Evolutionary conservation across 2,888 invertebrate genomes (phyloP).

Genomic region (Spisula subtruncata): DNA sequence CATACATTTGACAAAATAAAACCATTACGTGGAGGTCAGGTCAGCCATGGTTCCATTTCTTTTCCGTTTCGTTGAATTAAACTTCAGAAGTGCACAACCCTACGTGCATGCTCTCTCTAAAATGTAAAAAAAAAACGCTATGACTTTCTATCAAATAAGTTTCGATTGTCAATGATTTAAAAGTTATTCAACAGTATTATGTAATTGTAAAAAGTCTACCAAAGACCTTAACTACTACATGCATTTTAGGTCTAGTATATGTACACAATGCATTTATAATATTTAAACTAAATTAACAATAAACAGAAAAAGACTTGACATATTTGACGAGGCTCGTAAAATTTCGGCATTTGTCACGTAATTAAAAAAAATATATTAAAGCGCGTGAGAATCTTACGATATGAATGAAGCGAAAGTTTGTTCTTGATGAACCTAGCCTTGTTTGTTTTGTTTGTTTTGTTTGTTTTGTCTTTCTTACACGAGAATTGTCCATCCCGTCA

Average conservation of each 20-base stretch:
- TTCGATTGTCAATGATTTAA: too few species aligned
- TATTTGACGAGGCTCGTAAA: not conserved
- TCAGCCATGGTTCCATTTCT: not conserved
- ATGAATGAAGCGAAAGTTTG: not conserved
- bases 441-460: too few species aligned
- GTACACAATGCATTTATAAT: too few species aligned
- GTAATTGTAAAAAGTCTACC: too few species aligned
- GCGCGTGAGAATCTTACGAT: not conserved
- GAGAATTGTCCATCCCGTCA: too few species aligned
- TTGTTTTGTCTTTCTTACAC: too few species aligned
- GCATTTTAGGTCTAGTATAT: too few species aligned
- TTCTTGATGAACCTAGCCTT: not conserved
- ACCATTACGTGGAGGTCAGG: not conserved
- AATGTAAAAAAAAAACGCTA: not conserved
- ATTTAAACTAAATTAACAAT: not conserved
- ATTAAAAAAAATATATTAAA: not conserved
- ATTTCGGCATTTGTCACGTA: not conserved
- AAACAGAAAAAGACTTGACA: not conserved
- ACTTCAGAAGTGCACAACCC: not conserved
- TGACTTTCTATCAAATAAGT: too few species aligned
- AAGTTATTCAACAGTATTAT: too few species aligned
- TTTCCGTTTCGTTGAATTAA: not conserved
- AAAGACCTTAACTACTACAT: too few species aligned
- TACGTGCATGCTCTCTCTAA: not conserved
- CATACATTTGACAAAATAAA: not conserved